A percentile compares a stretch with the other conserved stretches of the same genome.
Conservation (phyloP, 2,113 vertebrate species). For the Nannobrachium achirus region DNA sequence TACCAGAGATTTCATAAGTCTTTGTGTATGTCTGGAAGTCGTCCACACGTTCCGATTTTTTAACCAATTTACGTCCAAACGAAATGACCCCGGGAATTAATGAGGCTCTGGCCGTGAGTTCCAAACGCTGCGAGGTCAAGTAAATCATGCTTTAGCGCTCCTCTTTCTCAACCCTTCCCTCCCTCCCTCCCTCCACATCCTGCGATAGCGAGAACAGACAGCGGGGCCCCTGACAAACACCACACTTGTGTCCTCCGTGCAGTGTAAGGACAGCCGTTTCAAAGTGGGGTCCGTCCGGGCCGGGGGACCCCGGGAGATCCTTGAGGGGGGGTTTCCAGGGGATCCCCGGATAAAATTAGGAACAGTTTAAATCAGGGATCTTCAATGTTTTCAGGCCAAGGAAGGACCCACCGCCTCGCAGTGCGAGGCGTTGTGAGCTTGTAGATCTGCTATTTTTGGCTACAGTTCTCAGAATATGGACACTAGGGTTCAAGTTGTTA, state of each 20-base stretch:
- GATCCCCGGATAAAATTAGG: no score
- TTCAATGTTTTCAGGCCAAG: no score
- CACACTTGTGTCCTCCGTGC: constrained; percentile 91
- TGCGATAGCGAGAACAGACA: constrained; percentile 86
- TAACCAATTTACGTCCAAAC: constrained; percentile 96
- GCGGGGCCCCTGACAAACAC: constrained; percentile 90
- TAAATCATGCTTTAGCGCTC: constrained; percentile 93
- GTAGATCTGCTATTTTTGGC: no score
- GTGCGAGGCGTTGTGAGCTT: no score
- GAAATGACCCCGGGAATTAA: constrained; percentile 97
- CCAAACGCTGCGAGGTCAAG: constrained; percentile 91
- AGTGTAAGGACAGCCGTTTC: constrained; percentile 59
- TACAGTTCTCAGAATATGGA: no score
- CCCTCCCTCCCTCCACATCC: constrained; percentile 83
- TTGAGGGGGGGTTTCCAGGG: no score
- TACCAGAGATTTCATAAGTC: constrained; percentile 93
- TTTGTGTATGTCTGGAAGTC: constrained; percentile 94
- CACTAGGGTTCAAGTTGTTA: no score
- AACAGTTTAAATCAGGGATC: no score
- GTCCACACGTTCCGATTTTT: constrained; percentile 88
- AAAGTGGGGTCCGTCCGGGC: no score
- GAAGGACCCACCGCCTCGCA: no score
- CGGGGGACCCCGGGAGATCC: no score
- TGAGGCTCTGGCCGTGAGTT: constrained; percentile 92
- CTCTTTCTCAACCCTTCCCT: constrained; percentile 74